Base-by-base conservation (phyloP, 2,888 invertebrate species). In the Panzeria rudis region DNA sequence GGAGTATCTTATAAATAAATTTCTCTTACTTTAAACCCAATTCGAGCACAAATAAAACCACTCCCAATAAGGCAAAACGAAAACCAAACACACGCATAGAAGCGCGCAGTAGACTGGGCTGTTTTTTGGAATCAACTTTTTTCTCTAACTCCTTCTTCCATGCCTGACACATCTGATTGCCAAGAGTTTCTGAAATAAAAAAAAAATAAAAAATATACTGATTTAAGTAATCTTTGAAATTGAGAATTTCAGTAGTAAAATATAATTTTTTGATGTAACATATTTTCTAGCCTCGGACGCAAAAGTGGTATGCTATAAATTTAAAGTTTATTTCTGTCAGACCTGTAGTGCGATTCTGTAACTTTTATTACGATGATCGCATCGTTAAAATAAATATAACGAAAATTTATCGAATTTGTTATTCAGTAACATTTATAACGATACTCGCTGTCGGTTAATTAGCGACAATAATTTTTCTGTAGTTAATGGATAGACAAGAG, bases 71-170 rank as follows among this genome's bases (percentile, higher is more conserved):
- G 89, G 94, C 93, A 86, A 95, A 93, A 72, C 93, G 91, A 78
- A 92, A 93, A 0, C 95, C 95, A 88, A 95, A 95, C n/a, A 95
- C 95, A 84, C 92, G 93, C 77, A 94, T 87, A 72, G 95, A 89
- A 47, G 90, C 92, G 41, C 82, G 88, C 15, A 92, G 76, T 64
- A 92, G 86, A 71, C 91, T 92, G 2, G 96, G 95, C 2, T 91
- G 88, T 76, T 91, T 91, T 68, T 91, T 88, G 86, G 90, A 87
- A 88, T 91, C 87, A 73, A 90, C 86, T 91, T 93, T 90, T 41
- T 88, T 86, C 76, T 89, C 87, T 68, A 94, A 89, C 90, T 95
- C 95, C 69, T 92, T 91, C 32, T 94, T 93, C 95, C 95, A 95
- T 87, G 93, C 92, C 75, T 91, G 90, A 86, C 94, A 94, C 87